Base-by-base conservation (phyloP, 2,888 invertebrate genomes). In the Idaea biselata region DNA sequence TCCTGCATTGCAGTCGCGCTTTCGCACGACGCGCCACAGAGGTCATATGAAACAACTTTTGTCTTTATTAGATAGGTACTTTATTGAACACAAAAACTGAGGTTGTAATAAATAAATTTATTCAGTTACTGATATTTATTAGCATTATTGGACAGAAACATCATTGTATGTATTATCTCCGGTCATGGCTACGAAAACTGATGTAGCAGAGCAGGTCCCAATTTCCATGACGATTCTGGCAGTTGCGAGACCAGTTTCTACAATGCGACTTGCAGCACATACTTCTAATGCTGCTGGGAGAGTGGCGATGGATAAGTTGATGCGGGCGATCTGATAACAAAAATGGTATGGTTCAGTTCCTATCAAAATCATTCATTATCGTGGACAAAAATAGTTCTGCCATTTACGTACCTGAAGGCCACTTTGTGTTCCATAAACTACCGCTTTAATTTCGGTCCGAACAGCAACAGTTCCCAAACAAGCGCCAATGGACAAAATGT, bases 231-330 rank as follows among this genome's bases (percentile, higher is more conserved):
- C 68, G n/a, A 90, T 78, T 63, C 75, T 84, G n/a, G 83, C 83
- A 0, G 87, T 83, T 11, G 77, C 75, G 8, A 88, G 59, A 4
- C 89, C 87, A 1, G 87, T 83, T 63, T 85, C 81, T 6, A 90
- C 76, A 0, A 91, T 71, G 2, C 79, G 78, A 4, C 71, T 73
- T 0, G 85, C 89, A 1, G 89, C 88, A 69, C 92, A 92, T 1
- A 90, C 73, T 68, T 91, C 86, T 1, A 91, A 71, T 1, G 86
- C 71, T 0, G 86, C 83, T 16, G 91, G 89, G 16, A 91, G 68
- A 0, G 83, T 79, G 11, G 83, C 80, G 59, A 91, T 66, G 4
- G 82, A 79, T 11, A 91, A 60, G 63, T 87, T 88, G 66, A 89
- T 84, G 58, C 87, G 86, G 6, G 82, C 81, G 25, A 88, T 79